Percentiles rank a stretch among this genome's conserved stretches.
Conservation (phyloP, 64 coral and sea anemone species). For the Montipora efflorescens region DNA sequence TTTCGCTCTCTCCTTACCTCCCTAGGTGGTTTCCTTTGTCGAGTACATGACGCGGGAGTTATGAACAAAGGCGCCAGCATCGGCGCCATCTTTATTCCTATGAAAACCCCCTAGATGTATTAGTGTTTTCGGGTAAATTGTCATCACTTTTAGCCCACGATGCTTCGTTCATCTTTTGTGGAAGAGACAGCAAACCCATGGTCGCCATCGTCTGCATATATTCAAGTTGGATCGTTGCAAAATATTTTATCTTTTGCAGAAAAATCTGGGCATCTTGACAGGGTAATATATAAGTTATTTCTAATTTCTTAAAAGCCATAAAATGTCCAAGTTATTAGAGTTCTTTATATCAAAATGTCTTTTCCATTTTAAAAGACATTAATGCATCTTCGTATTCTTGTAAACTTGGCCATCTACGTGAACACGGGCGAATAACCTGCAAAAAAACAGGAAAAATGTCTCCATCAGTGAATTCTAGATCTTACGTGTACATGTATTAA, state of each 20-base stretch:
- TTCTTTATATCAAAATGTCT: too few relatives aligned
- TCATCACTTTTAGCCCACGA: background rate
- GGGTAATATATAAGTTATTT: constrained; percentile 23
- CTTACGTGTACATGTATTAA: too few relatives aligned
- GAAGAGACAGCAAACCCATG: constrained; percentile 77
- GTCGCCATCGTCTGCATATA: constrained; percentile 87
- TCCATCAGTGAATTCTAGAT: too few relatives aligned
- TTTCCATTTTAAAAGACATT: too few relatives aligned
- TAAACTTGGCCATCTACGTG: too few relatives aligned
- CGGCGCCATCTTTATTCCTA: background rate
- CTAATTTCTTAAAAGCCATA: too few relatives aligned
- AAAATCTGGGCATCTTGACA: constrained; percentile 70
- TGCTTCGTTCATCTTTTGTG: constrained; percentile 19
- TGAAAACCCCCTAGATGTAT: too few relatives aligned
- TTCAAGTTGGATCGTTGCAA: constrained; percentile 86
- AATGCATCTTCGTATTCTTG: too few relatives aligned
- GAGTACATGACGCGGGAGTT: constrained; percentile 52
- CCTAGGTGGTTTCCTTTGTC: background rate
- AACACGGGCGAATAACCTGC: too few relatives aligned
- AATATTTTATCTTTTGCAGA: constrained; percentile 79
- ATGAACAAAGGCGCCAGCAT: background rate
- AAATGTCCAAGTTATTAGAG: too few relatives aligned
- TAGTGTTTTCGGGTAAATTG: background rate
- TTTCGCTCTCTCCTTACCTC: background rate
- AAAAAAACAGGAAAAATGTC: too few relatives aligned